Evolutionary conservation across 1,140 invertebrate genomes (phyloP).

Genomic region (Coptotermes formosanus): DNA sequence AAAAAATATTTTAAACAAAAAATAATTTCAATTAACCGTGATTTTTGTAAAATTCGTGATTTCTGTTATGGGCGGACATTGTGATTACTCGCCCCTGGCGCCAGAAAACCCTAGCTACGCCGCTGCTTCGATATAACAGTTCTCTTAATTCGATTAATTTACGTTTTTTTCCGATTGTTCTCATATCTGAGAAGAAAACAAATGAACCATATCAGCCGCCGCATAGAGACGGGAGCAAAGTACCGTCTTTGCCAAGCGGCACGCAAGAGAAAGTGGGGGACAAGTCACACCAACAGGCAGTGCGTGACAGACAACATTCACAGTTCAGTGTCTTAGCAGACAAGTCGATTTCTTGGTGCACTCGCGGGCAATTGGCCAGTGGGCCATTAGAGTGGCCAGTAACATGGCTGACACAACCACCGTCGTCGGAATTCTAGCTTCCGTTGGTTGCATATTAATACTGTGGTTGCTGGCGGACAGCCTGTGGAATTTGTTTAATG

Average conservation of each 20-base stretch:
- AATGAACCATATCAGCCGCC: background rate
- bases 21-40: too few relatives aligned
- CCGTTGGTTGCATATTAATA: background rate
- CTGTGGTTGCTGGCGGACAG: slow-evolving; percentile 8
- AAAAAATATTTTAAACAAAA: too few relatives aligned
- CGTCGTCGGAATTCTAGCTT: background rate
- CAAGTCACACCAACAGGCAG: background rate
- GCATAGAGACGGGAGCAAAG: background rate
- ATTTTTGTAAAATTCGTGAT: too few relatives aligned
- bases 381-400: too few relatives aligned
- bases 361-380: background rate
- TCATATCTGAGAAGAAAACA: too few relatives aligned
- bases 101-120: too few relatives aligned
- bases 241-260: background rate
- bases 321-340: background rate
- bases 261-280: background rate
- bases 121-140: too few relatives aligned
- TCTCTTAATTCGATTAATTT: too few relatives aligned
- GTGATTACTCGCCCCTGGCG: too few relatives aligned
- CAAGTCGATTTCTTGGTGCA: background rate
- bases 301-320: background rate
- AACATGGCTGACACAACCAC: background rate
- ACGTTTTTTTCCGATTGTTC: too few relatives aligned
- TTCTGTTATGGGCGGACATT: too few relatives aligned
- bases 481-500: slow-evolving; percentile 6